Evolutionary conservation across 2,113 vertebrate species (phyloP).

Genomic region (Melanotaenia duboulayi): DNA sequence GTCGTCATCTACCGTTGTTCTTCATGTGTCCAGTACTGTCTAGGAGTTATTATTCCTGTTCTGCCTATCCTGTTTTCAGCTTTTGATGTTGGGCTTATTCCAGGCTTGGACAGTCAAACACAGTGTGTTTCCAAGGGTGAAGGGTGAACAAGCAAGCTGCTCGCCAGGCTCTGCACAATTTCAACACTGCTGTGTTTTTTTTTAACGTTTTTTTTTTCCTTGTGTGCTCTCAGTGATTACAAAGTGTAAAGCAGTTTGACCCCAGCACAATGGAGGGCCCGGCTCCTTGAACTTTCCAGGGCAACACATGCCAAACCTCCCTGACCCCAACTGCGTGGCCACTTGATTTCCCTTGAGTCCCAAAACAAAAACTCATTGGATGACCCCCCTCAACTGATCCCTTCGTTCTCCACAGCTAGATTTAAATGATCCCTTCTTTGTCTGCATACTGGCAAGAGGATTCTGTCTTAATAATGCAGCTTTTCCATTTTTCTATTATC

Average conservation of each 20-base stretch:
- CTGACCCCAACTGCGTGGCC: slow-evolving; percentile 43
- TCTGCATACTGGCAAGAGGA: not conserved
- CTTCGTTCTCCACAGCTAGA: slow-evolving; percentile 22
- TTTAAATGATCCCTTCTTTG: slow-evolving; percentile 35
- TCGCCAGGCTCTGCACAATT: slow-evolving; percentile 26
- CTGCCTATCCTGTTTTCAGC: slow-evolving; percentile 39
- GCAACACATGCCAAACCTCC: slow-evolving; percentile 24
- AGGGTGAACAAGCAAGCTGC: slow-evolving; percentile 56
- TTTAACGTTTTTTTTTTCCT: not conserved
- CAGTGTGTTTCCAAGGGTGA: slow-evolving; percentile 54
- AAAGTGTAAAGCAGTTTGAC: slow-evolving; percentile 63
- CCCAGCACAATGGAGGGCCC: slow-evolving; percentile 35
- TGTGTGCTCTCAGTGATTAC: slow-evolving; percentile 32
- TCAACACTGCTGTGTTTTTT: not conserved
- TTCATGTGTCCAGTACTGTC: slow-evolving; percentile 24
- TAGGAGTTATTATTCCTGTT: slow-evolving; percentile 47
- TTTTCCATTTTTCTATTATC: slow-evolving; percentile 1
- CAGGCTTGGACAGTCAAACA: slow-evolving; percentile 42
- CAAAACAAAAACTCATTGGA: slow-evolving; percentile 63
- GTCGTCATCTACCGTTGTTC: slow-evolving; percentile 29
- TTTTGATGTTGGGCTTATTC: slow-evolving; percentile 30
- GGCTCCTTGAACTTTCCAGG: slow-evolving; percentile 61
- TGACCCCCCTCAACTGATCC: slow-evolving; percentile 49
- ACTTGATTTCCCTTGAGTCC: slow-evolving; percentile 78
- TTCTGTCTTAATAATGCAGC: not conserved